Conservation (phyloP, 2,888 invertebrate genomes). For the Melinopterus prodromus region DNA sequence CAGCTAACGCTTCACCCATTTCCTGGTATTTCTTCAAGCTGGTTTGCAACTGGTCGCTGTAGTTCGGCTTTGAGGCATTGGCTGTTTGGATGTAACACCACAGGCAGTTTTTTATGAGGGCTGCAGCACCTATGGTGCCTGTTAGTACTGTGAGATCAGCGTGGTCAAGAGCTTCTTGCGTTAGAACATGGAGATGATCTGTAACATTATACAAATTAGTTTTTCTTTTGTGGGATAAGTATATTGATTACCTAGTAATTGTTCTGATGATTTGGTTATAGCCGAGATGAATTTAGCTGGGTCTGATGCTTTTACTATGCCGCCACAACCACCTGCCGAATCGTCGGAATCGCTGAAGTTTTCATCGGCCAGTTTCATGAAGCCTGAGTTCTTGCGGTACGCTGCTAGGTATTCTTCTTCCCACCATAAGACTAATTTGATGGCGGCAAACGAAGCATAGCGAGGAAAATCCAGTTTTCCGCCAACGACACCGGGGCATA, state of each 20-base stretch:
- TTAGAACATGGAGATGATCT: conserved; percentile 81
- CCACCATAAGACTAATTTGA: conserved; percentile 87
- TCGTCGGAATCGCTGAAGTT: conserved; percentile 61
- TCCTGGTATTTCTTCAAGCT: conserved; percentile 81
- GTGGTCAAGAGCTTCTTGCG: conserved; percentile 86
- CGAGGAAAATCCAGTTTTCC: conserved; percentile 84
- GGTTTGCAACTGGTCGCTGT: conserved; percentile 54
- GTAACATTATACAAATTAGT: conserved; percentile 41
- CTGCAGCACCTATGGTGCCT: conserved; percentile 82
- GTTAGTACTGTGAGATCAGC: conserved; percentile 83
- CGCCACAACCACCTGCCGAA: conserved; percentile 59
- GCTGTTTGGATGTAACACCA: conserved; percentile 78
- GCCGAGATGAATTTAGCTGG: conserved; percentile 79
- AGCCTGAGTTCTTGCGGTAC: conserved; percentile 72
- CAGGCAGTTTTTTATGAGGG: conserved; percentile 78
- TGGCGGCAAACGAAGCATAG: conserved; percentile 83
- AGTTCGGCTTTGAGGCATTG: conserved; percentile 44
- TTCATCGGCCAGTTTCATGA: conserved; percentile 49
- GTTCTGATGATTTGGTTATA: conserved; percentile 75
- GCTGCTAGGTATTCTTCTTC: conserved; percentile 84
- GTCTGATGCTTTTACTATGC: conserved; percentile 77
- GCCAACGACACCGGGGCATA: conserved; percentile 82
- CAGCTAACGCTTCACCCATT: conserved; percentile 86
- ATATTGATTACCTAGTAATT: conserved; percentile 74
- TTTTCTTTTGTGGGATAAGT: neutral